Conservation (phyloP, 1,140 invertebrate species). For the Eueides isabella region DNA sequence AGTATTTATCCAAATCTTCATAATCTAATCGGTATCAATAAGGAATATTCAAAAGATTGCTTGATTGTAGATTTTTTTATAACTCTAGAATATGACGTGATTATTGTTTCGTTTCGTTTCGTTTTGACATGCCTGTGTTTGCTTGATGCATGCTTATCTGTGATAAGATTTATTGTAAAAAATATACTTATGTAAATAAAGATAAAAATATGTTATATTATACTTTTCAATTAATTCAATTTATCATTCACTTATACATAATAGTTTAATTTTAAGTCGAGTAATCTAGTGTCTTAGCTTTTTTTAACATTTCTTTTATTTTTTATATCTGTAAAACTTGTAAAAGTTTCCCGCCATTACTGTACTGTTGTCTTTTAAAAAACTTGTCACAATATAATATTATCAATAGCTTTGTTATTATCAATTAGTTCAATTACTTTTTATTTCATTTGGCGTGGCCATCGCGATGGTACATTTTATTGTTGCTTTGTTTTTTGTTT, state of each 20-base stretch:
- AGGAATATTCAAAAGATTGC: background rate
- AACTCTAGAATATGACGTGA: background rate
- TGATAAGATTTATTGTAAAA: constrained; percentile 21
- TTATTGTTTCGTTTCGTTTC: background rate
- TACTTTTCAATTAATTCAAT: background rate
- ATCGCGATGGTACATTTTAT: too few species aligned
- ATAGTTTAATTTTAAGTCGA: background rate
- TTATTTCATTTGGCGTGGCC: too few species aligned
- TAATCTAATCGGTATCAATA: background rate
- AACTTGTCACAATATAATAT: too few species aligned
- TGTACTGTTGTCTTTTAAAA: too few species aligned
- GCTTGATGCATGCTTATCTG: background rate
- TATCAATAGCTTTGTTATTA: too few species aligned
- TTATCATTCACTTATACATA: background rate
- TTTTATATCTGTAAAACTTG: too few species aligned
- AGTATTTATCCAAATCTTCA: background rate
- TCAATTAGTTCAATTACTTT: too few species aligned
- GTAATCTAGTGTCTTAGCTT: background rate
- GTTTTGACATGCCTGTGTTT: background rate
- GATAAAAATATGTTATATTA: background rate
- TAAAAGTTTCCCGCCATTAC: too few species aligned
- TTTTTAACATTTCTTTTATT: background rate
- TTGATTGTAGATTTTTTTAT: background rate
- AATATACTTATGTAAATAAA: constrained; percentile 17
- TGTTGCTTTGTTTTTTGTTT: too few species aligned